Evolutionary conservation across 2,797 vertebrate genomes (phyloP).

Genomic region (Microctenopoma lineatum): DNA sequence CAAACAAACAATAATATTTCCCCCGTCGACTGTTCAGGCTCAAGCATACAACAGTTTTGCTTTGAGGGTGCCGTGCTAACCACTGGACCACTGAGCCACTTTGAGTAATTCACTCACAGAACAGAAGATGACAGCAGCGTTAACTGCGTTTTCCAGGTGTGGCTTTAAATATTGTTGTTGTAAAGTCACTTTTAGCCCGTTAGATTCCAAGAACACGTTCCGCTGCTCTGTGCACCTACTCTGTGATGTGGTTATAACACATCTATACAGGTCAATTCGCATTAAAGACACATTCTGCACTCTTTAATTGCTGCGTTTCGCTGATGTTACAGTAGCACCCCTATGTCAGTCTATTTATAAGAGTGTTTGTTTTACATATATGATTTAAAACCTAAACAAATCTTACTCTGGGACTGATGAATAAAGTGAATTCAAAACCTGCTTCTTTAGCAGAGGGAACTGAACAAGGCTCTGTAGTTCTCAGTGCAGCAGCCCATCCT

Average conservation of each 20-base stretch:
- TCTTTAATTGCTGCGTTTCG: slow-evolving; percentile 15
- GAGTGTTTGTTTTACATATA: slow-evolving; percentile 47
- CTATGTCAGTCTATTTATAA: slow-evolving; percentile 36
- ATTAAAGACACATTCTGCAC: slow-evolving; percentile 20
- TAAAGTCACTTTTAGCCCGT: slow-evolving; percentile 21
- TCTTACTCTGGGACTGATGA: slow-evolving; percentile 51
- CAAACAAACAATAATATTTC: neutral
- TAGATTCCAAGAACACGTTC: neutral
- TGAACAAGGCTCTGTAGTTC: slow-evolving; percentile 69
- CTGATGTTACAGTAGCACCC: slow-evolving; percentile 22
- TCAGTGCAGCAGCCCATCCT: slow-evolving; percentile 55
- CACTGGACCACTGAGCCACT: neutral
- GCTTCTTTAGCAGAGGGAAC: slow-evolving; percentile 31
- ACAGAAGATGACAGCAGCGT: neutral
- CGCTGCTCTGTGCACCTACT: neutral
- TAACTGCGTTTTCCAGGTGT: slow-evolving; percentile 5
- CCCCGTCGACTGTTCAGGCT: slow-evolving; percentile 14
- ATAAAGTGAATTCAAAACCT: slow-evolving; percentile 70
- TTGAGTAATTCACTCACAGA: neutral
- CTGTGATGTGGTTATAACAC: neutral
- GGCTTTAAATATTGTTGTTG: neutral
- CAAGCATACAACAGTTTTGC: slow-evolving; percentile 22
- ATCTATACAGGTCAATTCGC: slow-evolving; percentile 10
- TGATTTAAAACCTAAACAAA: slow-evolving; percentile 53
- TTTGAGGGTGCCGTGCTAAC: slow-evolving; percentile 13